phyloP scores from a whole-genome alignment of 2,113 vertebrate genomes.

The Acrocephalus arundinaceus region DNA sequence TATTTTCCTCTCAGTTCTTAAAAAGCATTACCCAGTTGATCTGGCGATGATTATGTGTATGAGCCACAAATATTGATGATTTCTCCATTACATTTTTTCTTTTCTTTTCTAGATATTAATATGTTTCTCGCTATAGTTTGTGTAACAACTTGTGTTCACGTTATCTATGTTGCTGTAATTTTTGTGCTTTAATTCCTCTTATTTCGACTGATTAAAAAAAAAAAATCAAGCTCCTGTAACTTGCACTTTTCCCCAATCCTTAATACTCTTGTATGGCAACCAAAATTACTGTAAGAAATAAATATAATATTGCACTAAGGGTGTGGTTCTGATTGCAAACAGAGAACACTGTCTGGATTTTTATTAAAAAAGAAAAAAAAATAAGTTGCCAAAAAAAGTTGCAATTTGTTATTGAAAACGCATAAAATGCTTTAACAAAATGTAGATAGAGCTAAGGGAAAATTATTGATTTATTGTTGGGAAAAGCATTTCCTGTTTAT shows the following conservation, averaged over 20 bases:
- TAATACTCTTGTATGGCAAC: constrained; percentile 94
- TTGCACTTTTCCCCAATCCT: constrained; percentile 86
- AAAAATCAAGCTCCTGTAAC: constrained; percentile 86
- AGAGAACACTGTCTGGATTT: constrained; percentile 60
- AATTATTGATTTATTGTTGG: background rate
- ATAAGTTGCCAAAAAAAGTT: constrained; percentile 34
- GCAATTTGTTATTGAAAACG: background rate
- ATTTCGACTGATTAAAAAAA: constrained; percentile 82
- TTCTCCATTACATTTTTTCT: constrained; percentile 69
- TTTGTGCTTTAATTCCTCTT: constrained; percentile 92
- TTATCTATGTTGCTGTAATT: constrained; percentile 95
- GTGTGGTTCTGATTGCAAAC: constrained; percentile 79
- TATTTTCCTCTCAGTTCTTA: constrained; percentile 57
- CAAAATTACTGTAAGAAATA: constrained; percentile 98
- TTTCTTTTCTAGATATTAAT: constrained; percentile 77
- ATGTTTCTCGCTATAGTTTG: constrained; percentile 84
- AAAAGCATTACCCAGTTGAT: constrained; percentile 77
- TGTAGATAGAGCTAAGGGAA: background rate
- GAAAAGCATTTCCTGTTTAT: background rate
- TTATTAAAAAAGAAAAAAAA: background rate
- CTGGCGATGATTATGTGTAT: constrained; percentile 75
- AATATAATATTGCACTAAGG: constrained; percentile 93
- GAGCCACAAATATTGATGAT: constrained; percentile 72
- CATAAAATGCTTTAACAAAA: constrained; percentile 25
- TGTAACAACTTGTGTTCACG: constrained; percentile 89